Base-by-base conservation (phyloP, 92 coral and sea anemone species). In the Phymanthus crucifer region DNA sequence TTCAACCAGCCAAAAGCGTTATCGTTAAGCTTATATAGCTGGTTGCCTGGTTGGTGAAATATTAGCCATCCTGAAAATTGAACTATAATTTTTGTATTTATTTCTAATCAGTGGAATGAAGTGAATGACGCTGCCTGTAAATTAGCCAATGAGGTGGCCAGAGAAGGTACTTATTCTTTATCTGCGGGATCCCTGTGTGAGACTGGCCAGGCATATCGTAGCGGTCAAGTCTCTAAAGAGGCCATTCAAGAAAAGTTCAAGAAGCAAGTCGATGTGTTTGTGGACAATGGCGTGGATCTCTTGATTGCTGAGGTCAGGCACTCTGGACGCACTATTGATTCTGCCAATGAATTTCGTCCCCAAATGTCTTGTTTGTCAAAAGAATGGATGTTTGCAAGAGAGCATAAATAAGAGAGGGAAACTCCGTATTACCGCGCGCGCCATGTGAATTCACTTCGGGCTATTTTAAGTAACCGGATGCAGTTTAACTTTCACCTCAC, bases 51-150 rank as follows among this genome's bases (percentile, higher is more conserved):
- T 21, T 23, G 3, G 11, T 19, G n/a, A 54, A 21, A 0, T 54
- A 5, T 54, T 54, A 6, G 1, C 64, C 21, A 54, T 21, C 10
- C 29, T 21, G 27, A 24, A 54, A 21, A 21, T 11, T 43, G 13
- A 43, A 43, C 9, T 7, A 43, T 10, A 10, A 38, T 38, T 38
- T 38, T 43, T 7, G 13, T 43, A 17, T 43, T 43, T 43, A 17
- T 43, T 43, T n/a, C n/a, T n/a, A n/a, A n/a, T 40, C 78, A 92
- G 97, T 74, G 81, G 38, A 83, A 79, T 52, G 89, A 82, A 18
- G 76, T 93, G 8, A 90, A 90, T 77, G 90, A 90, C 68, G 86
- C 98, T 0, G 94, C 94, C 1, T 90, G 94, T 71, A 90, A 86
- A 73, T 87, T 92, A 74, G 97, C 89, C 26, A 72, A 74, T 11